A percentile compares a stretch with the other conserved stretches of the same genome.
These are phyloP conservation scores for Trachythela sp. DNA, from an alignment of 64 coral and sea anemone genomes.

Conservation along the genomic window DNA sequence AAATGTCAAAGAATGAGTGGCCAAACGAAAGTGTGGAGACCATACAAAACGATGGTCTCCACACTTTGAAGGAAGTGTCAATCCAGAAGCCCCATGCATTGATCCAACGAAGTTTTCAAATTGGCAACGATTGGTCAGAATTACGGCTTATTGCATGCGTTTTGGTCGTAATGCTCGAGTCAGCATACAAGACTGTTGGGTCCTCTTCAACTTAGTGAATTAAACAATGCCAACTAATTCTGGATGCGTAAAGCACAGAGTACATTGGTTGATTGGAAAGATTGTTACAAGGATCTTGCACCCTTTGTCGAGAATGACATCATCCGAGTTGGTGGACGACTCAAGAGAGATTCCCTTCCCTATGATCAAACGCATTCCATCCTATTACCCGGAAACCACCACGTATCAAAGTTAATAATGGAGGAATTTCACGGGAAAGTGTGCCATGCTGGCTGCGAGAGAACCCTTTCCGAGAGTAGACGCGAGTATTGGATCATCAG, in stretches of 20 bases:
- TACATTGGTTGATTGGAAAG: neutral
- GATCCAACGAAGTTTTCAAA: neutral
- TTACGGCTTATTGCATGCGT: neutral
- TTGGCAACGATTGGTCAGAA: neutral
- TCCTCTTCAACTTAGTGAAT: neutral
- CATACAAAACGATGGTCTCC: neutral
- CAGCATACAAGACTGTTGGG: neutral
- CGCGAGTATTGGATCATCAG: slow-evolving; percentile 23
- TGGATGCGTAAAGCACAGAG: neutral
- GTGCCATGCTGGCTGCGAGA: slow-evolving; percentile 25
- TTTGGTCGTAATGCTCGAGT: neutral
- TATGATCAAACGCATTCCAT: slow-evolving; percentile 1
- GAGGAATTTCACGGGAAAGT: slow-evolving; percentile 13
- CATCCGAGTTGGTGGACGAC: neutral
- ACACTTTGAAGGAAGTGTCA: neutral
- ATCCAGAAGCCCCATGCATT: neutral
- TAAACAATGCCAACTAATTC: neutral
- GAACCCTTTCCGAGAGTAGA: slow-evolving; percentile 43
- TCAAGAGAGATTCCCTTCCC: slow-evolving; percentile 18
- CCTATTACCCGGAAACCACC: slow-evolving; percentile 4
- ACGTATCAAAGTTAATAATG: slow-evolving; percentile 23
- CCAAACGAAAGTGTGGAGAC: neutral
- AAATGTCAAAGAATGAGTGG: neutral
- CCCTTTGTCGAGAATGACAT: neutral
- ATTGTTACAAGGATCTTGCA: neutral